Evolutionary conservation across 2,113 vertebrate species (phyloP).

Genomic region (Nansenia antarctica): DNA sequence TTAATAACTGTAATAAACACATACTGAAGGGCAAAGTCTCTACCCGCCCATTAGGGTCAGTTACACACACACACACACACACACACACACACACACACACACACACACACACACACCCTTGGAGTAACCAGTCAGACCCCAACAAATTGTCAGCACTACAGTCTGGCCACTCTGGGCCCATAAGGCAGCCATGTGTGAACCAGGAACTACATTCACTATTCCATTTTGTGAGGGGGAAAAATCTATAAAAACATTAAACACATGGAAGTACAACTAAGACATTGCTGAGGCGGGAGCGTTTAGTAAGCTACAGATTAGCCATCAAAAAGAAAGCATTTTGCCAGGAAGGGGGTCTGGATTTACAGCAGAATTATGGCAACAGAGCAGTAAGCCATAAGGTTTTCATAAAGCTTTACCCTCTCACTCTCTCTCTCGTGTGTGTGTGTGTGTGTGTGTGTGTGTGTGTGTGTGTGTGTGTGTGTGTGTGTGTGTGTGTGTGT

Average conservation of each 20-base stretch:
- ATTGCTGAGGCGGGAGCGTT: conserved; percentile 38
- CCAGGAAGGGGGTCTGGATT: conserved; percentile 52
- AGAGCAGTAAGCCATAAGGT: conserved; percentile 58
- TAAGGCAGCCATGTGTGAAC: conserved; percentile 52
- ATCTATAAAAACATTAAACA: conserved; percentile 57
- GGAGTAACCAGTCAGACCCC: conserved; percentile 43
- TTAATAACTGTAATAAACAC: not conserved
- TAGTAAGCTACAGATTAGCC: conserved; percentile 62
- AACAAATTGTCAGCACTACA: conserved; percentile 43
- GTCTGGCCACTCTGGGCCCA: conserved; percentile 39
- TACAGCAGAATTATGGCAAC: conserved; percentile 46
- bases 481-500: no score
- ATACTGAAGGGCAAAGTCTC: conserved; percentile 9
- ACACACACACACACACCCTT: conserved; percentile 34
- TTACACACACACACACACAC: not conserved
- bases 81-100: conserved; percentile 2
- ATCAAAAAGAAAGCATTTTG: conserved; percentile 57
- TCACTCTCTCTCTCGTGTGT: no score
- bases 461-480: no score
- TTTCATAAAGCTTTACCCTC: conserved; percentile 64
- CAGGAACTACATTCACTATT: conserved; percentile 22
- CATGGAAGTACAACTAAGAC: conserved; percentile 41
- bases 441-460: no score
- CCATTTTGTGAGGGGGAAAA: conserved; percentile 11
- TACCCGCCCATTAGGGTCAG: not conserved